Base-by-base conservation (phyloP, 2,888 invertebrate species). In the Cheilosia soror region DNA sequence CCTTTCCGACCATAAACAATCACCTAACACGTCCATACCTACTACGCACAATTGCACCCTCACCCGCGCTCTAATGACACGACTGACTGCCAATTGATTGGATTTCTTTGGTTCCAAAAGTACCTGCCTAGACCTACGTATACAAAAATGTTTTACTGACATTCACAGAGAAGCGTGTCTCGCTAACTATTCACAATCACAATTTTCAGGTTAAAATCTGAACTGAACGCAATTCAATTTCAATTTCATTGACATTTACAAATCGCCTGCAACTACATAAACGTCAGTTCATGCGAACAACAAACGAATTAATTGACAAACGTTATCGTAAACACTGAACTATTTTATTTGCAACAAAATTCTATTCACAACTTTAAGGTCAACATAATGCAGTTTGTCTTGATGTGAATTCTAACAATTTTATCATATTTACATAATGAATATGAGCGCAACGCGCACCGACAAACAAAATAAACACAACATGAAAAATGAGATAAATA, bases 371-470 rank as follows among this genome's bases (percentile, higher is more conserved):
- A 15, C 40, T 42, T 42, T 55, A 44, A 69, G 47, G 57, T 57
- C 69, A 69, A 69, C 57, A 37, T 47, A 15, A 20, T 44, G 25
- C 25, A 69, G 33, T 47, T 47, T 49, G n/a, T 33, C 20, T 47
- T 47, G 5, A n/a, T n/a, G 37, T 25, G n/a, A 40, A 20, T 47
- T 1, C 29, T 40, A 60, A 51, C 60, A 60, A 60, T 71, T 58
- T 58, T 49, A 71, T 58, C 47, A 71, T 49, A 71, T 58, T 49
- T 47, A 58, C 71, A 58, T 60, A 40, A 68, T 53, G 27, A 49
- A 68, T 25, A 51, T 27, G 29, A 15, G 27, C 40, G 11, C 55
- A 31, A 27, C 27, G 27, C 40, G 11, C 55, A 31, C 33, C 31
- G 25, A 47, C 20, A 51, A 51, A 27, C 37, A 40, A 49, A 51